Conservation (phyloP, 2,888 invertebrate species). For the Drosophila demipolita region DNA sequence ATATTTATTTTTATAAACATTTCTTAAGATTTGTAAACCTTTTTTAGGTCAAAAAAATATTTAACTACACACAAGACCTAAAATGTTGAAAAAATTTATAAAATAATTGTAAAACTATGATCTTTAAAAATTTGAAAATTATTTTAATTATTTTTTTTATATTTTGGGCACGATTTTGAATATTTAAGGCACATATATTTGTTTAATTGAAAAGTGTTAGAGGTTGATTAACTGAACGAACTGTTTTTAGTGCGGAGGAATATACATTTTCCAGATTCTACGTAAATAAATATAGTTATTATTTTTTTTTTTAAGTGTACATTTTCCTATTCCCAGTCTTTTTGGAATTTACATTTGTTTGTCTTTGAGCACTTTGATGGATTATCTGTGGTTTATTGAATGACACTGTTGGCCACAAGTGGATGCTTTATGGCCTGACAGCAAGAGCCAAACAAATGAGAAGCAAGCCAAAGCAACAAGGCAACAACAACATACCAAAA, state of each 20-base stretch:
- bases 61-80: background rate
- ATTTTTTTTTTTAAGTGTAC: background rate
- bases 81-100: background rate
- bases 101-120: background rate
- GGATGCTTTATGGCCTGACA: conserved; percentile 38
- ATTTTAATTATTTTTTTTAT: background rate
- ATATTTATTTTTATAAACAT: background rate
- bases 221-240: background rate
- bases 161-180: background rate
- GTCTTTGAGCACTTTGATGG: conserved; percentile 53
- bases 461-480: conserved; percentile 21
- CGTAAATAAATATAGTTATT: background rate
- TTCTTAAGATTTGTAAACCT: background rate
- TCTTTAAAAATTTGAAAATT: background rate
- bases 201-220: background rate
- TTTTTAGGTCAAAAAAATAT: background rate
- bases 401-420: conserved; percentile 41
- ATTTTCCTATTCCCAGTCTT: background rate
- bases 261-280: background rate
- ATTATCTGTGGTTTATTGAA: conserved; percentile 50
- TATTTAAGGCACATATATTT: background rate
- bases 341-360: conserved; percentile 36
- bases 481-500: background rate
- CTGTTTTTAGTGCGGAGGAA: background rate
- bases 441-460: conserved; percentile 17